Evolutionary conservation across 2,888 invertebrate genomes (phyloP), one percentile per base, ranked within the genome.

Genomic region (Neria commutata): DNA sequence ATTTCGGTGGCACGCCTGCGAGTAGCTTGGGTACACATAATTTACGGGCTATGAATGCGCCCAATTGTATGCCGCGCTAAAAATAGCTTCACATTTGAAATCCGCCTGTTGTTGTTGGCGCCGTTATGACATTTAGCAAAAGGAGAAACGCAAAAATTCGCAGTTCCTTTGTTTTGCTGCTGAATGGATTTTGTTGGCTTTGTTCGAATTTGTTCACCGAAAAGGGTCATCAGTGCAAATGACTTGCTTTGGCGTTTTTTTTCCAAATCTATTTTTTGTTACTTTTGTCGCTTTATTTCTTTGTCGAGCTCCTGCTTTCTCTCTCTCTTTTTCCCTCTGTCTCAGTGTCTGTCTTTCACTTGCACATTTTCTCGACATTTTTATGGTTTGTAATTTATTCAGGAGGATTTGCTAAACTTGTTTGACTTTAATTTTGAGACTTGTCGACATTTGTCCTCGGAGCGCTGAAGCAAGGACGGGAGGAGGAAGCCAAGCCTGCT

Each of bases 151-250:
- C 29, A 6, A 8, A 11, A 29, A 29, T 29, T 8, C 11, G 6
- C 29, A 29, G 6, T 29, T 29, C 29, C 29, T 29, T 29, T 29
- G 29, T 11, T 29, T 29, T 29, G 29, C 11, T 29, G 6, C 11
- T 11, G 29, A 29, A 29, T 29, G 29, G 29, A 29, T 29, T 29
- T 37, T 37, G 37, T 4, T n/a, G n/a, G 37, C 37, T 37, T 37
- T n/a, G 37, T 37, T 37, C 37, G 37, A 37, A 37, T 37, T 37
- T 37, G 37, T 37, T 5, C n/a, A 14, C n/a, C n/a, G 29, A 37
- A 37, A 37, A 37, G 37, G 37, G 37, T 37, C 37, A 37, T 37
- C 37, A 37, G 37, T 37, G 37, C 37, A 37, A 37, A 37, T 37
- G 5, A 29, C 29, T 29, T 29, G 5, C 11, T 29, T 29, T 29